Evolutionary conservation across 2,888 invertebrate species (phyloP).

Genomic region (Luperina testacea): DNA sequence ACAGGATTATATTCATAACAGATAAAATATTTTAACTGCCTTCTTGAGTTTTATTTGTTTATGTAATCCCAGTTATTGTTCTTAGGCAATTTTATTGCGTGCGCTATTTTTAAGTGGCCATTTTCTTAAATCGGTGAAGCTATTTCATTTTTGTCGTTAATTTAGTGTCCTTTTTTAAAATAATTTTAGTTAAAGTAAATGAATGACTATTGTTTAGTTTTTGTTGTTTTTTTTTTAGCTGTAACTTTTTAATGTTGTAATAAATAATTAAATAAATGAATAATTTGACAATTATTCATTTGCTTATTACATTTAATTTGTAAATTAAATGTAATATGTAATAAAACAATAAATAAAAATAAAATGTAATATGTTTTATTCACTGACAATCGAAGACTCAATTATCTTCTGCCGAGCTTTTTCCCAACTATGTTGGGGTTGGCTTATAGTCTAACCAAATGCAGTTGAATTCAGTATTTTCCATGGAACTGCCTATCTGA

Average conservation of each 20-base stretch:
- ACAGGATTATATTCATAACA: slow-evolving; percentile 88
- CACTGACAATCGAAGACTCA: too few species aligned
- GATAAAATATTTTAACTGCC: slow-evolving; percentile 88
- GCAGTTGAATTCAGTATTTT: neutral
- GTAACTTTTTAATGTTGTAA: too few species aligned
- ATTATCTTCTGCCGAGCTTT: too few species aligned
- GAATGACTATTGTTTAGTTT: too few species aligned
- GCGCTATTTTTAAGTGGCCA: slow-evolving; percentile 65
- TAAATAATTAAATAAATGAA: too few species aligned
- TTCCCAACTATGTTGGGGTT: neutral
- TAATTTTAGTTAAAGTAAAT: neutral
- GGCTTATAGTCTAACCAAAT: neutral
- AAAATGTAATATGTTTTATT: too few species aligned
- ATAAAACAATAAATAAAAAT: too few species aligned
- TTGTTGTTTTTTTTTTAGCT: too few species aligned
- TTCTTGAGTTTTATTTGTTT: slow-evolving; percentile 86
- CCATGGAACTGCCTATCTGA: neutral
- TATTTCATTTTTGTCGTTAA: slow-evolving; percentile 43
- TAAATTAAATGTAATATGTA: too few species aligned
- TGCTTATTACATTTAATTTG: too few species aligned
- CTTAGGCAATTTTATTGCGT: slow-evolving; percentile 80
- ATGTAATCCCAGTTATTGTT: slow-evolving; percentile 86
- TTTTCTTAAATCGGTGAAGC: slow-evolving; percentile 48
- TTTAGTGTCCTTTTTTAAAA: slow-evolving; percentile 4
- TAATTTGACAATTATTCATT: too few species aligned